These are phyloP conservation scores for Tetraneura akinire DNA, from an alignment of 1,140 invertebrate genomes.

Conservation along the genomic window DNA sequence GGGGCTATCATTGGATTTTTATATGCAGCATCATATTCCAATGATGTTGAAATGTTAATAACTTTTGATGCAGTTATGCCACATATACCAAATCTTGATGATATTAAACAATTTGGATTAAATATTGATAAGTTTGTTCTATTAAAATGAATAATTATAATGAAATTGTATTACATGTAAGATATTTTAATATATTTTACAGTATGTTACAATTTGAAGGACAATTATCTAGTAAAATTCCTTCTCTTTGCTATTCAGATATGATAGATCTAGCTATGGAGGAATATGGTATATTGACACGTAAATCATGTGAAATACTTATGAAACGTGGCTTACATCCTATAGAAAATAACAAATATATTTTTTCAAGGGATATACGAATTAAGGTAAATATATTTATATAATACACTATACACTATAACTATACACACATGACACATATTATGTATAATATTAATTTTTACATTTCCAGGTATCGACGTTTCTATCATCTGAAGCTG, in stretches of 20 bases:
- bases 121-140: conserved; percentile 53
- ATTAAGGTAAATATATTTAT: conserved; percentile 59
- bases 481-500: conserved; percentile 71
- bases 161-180: no score
- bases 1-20: conserved; percentile 79
- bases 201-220: conserved; percentile 71
- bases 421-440: no score
- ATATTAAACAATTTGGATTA: conserved; percentile 47
- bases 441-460: conserved; percentile 27
- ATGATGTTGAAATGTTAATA: conserved; percentile 73
- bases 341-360: conserved; percentile 61
- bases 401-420: no score
- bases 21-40: conserved; percentile 75
- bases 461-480: conserved; percentile 64
- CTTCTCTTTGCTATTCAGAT: conserved; percentile 72
- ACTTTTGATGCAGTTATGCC: conserved; percentile 61
- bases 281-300: conserved; percentile 72
- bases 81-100: background rate
- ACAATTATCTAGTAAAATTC: conserved; percentile 65
- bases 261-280: conserved; percentile 73
- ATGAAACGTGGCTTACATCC: conserved; percentile 72
- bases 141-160: background rate
- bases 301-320: conserved; percentile 67
- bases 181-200: conserved; percentile 12
- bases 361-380: conserved; percentile 71